Base-by-base conservation (phyloP, 2,888 invertebrate genomes). In the Pachliopta kotzebuea region DNA sequence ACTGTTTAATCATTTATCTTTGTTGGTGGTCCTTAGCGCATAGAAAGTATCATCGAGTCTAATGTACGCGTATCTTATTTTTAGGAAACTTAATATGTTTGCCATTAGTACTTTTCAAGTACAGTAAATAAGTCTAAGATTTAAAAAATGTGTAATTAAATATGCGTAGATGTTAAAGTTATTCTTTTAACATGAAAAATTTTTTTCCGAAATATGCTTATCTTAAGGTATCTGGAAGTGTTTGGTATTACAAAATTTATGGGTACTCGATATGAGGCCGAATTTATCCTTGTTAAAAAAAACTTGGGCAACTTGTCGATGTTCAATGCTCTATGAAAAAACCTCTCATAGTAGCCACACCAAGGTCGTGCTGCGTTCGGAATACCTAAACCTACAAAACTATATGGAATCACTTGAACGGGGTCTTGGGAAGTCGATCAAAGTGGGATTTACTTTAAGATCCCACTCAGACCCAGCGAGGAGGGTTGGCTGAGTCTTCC, bases 371-470 rank as follows among this genome's bases (percentile, higher is more conserved):
- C 76, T 76, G 76, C 75, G 75, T 71, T 71, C 75, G 69, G 78
- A 80, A 81, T 79, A 78, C 74, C 76, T 77, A 83, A 78, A 79
- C 76, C 77, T 73, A 71, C 74, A 70, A 74, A 78, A 80, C 80
- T 80, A 78, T 77, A 80, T 77, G 78, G 76, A 77, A 78, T 77
- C 76, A 76, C 74, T 77, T 73, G 75, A 74, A 72, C 23, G 67
- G 75, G 74, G 72, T 74, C 74, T 77, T 71, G 69, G 71, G 75
- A 79, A 78, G 80, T 87, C 88, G 86, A 87, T 88, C 88, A 86
- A 85, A 88, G 79, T 80, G 79, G 88, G 88, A 88, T 88, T 87
- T 88, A 78, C 76, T 73, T 72, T 71, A 78, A 79, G 78, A 78
- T 79, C 80, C 77, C 76, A 75, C 50, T 72, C 73, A 67, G 72